A percentile compares a stretch with the other conserved stretches of the same genome.
phyloP scores from a whole-genome alignment of 2,113 vertebrate species.

The Notarius quadriscutis region DNA sequence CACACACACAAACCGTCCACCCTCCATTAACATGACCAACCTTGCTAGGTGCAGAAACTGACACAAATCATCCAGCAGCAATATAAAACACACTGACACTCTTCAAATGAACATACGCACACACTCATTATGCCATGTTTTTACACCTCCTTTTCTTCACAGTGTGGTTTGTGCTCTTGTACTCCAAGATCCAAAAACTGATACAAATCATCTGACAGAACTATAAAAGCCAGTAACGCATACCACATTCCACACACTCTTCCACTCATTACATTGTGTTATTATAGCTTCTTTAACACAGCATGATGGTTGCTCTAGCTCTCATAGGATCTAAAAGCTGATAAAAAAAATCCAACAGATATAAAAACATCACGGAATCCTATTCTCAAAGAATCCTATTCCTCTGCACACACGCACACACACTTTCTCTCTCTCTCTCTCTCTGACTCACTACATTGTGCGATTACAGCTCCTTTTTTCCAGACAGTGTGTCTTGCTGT shows the following conservation, averaged over 20 bases:
- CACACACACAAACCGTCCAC: conserved; percentile 4
- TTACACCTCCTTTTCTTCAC: conserved; percentile 14
- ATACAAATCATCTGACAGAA: conserved; percentile 20
- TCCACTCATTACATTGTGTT: not conserved
- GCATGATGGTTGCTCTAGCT: not conserved
- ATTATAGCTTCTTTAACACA: conserved; percentile 9
- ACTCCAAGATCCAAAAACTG: not conserved
- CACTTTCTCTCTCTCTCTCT: not conserved
- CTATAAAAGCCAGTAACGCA: conserved; percentile 10
- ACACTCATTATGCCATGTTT: not conserved
- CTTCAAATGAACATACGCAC: not conserved
- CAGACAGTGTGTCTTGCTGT: not conserved
- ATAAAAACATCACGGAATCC: not conserved
- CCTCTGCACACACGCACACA: not conserved
- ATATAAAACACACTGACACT: conserved; percentile 6
- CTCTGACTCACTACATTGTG: not conserved
- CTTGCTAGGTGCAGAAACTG: conserved; percentile 21
- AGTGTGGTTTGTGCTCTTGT: not conserved
- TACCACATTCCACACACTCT: not conserved
- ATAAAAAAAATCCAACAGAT: not conserved
- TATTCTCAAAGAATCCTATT: not conserved
- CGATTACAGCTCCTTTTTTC: not conserved
- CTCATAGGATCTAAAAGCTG: not conserved
- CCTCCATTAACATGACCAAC: conserved; percentile 37
- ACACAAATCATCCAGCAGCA: conserved; percentile 29